Base-by-base conservation (phyloP, 2,113 vertebrate species). In the Choloepus hoffmanni region DNA sequence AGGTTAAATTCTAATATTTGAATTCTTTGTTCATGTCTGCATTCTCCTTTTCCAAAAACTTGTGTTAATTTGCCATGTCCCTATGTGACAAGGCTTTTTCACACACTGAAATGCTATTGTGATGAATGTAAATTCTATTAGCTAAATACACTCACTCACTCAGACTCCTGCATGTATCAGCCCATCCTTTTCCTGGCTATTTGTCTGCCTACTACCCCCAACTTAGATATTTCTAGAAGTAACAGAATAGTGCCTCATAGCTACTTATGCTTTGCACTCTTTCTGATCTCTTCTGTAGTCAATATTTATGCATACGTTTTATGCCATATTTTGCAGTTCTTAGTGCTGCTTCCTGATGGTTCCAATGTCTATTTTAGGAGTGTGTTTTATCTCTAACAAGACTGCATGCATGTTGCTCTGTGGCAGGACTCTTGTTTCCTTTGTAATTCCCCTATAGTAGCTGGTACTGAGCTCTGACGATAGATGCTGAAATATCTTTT, bases 1-100 rank as follows among this genome's bases (percentile, higher is more conserved):
- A 55, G 28, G 19, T 50, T 90, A 53, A n/a, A 7, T 79, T 84
- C 30, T 85, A 78, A 36, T 55, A 87, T 86, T 68, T 79, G 8
- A 85, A 90, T 67, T 63, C 28, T 94, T 77, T 65, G 3, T 50
- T 89, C 28, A 60, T n/a, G 9, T 60, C 45, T 73, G 55, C 78
- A 26, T 48, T 89, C 15, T 24, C 3, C 24, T 43, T 76, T 72
- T 72, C 60, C 5, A 26, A 86, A 82, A 92, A 9, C 4, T 18
- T 79, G 60, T 4, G 4, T 33, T 82, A 53, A 72, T 72, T 55
- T 53, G 10, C 6, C 7, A 43, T 30, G 13, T 30, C n/a, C 1
- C 63, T 12, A 13, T 12, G 14, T 9, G 11, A 30, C 48, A 68
- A 62, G 9, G 11, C 13, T n/a, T 45, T 15, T 60, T 83, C 26